phyloP scores from a whole-genome alignment of 2,797 vertebrate genomes.

The Poeciliopsis infans region DNA sequence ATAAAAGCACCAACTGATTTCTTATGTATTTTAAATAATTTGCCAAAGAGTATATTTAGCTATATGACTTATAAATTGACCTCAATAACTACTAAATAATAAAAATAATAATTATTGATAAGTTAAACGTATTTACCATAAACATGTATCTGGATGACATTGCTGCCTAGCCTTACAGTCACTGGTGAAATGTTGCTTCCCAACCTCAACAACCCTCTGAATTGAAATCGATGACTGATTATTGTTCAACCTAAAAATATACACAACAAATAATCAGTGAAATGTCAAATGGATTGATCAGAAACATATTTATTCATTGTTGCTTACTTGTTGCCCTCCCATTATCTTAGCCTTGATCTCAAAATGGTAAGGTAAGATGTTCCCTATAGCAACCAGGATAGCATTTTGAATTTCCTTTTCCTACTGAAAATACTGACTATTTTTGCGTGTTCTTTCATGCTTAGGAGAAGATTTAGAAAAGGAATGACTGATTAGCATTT shows the following conservation, averaged over 20 bases:
- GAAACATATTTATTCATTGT: neutral
- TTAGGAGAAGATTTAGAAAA: neutral
- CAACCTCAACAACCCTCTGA: neutral
- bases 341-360: neutral
- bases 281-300: neutral
- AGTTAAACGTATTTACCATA: neutral
- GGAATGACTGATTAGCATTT: neutral
- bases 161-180: neutral
- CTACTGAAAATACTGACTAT: neutral
- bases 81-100: neutral
- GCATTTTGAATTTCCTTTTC: neutral
- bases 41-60: neutral
- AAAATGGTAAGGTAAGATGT: neutral
- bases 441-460: neutral
- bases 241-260: neutral
- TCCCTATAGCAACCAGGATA: neutral
- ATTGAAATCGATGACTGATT: neutral
- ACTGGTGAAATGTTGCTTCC: neutral
- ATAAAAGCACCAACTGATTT: slow-evolving; percentile 1
- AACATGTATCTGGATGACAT: neutral
- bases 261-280: neutral
- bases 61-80: neutral
- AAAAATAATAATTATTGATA: neutral
- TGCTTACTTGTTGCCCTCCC: neutral
- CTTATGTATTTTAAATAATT: neutral